These are phyloP conservation scores for Thymallus thymallus DNA, from an alignment of 2,113 vertebrate genomes.

Conservation along the genomic window DNA sequence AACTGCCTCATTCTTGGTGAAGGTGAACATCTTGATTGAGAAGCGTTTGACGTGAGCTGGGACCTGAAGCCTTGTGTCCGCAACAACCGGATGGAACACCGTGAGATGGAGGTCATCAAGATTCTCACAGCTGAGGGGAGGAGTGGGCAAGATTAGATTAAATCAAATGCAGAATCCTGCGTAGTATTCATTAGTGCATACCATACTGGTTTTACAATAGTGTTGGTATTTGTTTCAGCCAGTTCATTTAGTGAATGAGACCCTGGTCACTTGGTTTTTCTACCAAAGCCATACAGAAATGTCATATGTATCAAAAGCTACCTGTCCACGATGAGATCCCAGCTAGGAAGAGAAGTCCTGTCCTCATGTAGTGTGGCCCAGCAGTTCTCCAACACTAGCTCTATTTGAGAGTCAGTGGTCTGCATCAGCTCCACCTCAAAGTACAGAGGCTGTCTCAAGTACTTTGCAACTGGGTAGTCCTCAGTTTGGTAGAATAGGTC, in stretches of 20 bases:
- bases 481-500: slow-evolving; percentile 49
- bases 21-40: slow-evolving; percentile 69
- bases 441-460: slow-evolving; percentile 65
- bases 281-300: background rate
- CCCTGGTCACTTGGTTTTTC: too few species aligned
- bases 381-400: slow-evolving; percentile 66
- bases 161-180: background rate
- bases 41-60: slow-evolving; percentile 66
- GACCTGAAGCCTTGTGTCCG: slow-evolving; percentile 20
- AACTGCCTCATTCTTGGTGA: slow-evolving; percentile 49
- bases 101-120: slow-evolving; percentile 49
- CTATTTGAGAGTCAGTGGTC: slow-evolving; percentile 55
- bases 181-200: background rate
- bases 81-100: slow-evolving; percentile 40
- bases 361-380: slow-evolving; percentile 65
- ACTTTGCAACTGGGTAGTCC: slow-evolving; percentile 67
- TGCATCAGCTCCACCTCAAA: slow-evolving; percentile 67
- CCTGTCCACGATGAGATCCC: slow-evolving; percentile 69
- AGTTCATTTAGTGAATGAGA: too few species aligned
- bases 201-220: background rate
- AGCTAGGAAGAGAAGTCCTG: slow-evolving; percentile 56
- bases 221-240: too few species aligned
- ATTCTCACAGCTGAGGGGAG: slow-evolving; percentile 57
- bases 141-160: background rate
- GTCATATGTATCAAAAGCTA: slow-evolving; percentile 28